Conservation (phyloP, 2,113 vertebrate species). For the Calcarius ornatus region DNA sequence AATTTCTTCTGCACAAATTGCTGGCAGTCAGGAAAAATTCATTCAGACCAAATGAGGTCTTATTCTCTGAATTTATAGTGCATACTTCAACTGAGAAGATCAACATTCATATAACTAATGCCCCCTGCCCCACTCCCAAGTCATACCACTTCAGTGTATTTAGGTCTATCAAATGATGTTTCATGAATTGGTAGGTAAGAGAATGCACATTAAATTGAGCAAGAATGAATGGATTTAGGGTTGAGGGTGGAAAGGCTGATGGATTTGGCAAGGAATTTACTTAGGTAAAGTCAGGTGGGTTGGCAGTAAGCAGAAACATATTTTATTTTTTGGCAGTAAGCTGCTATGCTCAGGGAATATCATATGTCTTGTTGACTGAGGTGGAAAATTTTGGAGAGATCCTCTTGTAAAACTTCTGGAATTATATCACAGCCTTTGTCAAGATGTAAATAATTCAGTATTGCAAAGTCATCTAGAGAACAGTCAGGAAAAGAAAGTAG, state of each 20-base stretch:
- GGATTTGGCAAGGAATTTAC: slow-evolving; percentile 18
- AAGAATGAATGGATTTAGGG: not conserved
- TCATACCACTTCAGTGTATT: not conserved
- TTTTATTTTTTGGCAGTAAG: slow-evolving; percentile 52
- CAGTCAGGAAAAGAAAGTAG: not conserved
- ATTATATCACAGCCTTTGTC: slow-evolving; percentile 30
- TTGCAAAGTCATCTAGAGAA: slow-evolving; percentile 17
- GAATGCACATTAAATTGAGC: not conserved
- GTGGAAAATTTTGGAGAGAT: slow-evolving; percentile 41
- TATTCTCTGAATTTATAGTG: not conserved
- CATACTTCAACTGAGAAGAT: not conserved
- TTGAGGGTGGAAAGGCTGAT: slow-evolving; percentile 10
- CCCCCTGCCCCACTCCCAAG: not conserved
- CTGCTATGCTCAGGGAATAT: slow-evolving; percentile 34
- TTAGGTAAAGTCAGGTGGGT: slow-evolving; percentile 17
- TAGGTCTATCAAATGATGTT: not conserved
- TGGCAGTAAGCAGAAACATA: slow-evolving; percentile 34
- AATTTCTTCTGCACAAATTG: not conserved
- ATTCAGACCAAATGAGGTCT: not conserved
- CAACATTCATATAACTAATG: not conserved
- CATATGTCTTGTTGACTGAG: slow-evolving; percentile 43
- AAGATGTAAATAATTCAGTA: slow-evolving; percentile 39
- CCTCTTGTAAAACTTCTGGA: slow-evolving; percentile 40
- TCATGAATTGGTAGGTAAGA: not conserved
- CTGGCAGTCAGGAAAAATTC: not conserved